Evolutionary conservation across 2,797 vertebrate genomes (phyloP).

Genomic region (Chiloscyllium punctatum): DNA sequence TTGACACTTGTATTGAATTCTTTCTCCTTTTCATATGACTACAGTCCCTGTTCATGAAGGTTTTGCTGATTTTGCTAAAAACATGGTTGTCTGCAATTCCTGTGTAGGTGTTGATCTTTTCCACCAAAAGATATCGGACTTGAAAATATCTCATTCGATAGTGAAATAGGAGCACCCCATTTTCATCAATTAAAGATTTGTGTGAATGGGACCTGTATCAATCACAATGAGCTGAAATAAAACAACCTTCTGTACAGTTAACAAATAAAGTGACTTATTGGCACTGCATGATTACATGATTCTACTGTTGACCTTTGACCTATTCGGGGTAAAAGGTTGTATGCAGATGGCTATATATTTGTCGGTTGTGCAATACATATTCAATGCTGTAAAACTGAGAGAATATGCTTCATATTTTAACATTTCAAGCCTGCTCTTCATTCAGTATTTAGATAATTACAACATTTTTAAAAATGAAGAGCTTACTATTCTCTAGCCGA

Average conservation of each 20-base stretch:
- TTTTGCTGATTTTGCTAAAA: slow-evolving; percentile 14
- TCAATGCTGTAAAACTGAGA: background rate
- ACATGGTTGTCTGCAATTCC: background rate
- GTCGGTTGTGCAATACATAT: background rate
- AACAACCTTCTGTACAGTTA: background rate
- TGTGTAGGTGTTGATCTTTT: background rate
- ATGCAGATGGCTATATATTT: background rate
- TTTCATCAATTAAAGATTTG: background rate
- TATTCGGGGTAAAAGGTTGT: background rate
- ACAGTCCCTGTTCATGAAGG: background rate
- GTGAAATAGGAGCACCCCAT: background rate
- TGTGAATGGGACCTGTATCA: background rate
- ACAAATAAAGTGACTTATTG: background rate
- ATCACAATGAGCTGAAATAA: background rate
- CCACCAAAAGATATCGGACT: background rate
- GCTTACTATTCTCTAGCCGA: background rate
- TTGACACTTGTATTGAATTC: slow-evolving; percentile 7
- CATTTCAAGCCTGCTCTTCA: background rate
- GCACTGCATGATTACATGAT: background rate
- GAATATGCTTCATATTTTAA: background rate
- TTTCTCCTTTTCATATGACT: background rate
- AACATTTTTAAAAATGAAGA: background rate
- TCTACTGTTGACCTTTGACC: background rate
- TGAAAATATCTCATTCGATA: no score
- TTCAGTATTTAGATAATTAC: background rate